phyloP scores from a whole-genome alignment of 2,797 vertebrate genomes.

The Ciconia nigra region DNA sequence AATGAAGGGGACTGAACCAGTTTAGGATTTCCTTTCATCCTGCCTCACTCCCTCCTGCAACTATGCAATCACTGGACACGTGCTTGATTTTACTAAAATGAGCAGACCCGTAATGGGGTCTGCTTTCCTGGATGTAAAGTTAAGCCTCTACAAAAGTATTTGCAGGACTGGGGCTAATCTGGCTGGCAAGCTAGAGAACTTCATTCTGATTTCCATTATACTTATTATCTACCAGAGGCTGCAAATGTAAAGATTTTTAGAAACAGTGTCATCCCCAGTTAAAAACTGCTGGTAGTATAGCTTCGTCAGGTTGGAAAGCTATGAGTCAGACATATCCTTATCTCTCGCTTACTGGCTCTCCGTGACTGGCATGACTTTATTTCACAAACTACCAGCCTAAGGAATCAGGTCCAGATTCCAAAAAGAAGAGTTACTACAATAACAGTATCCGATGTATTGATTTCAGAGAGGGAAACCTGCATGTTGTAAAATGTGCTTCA shows the following conservation, averaged over 20 bases:
- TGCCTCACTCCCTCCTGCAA: background rate
- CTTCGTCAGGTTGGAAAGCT: background rate
- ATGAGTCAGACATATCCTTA: background rate
- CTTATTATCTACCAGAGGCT: background rate
- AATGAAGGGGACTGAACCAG: background rate
- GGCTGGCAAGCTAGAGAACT: background rate
- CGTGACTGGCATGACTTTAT: background rate
- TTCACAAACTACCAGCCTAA: background rate
- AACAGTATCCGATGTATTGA: background rate
- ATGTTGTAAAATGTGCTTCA: background rate
- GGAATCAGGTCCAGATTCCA: background rate
- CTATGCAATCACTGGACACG: background rate
- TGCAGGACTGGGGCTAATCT: background rate
- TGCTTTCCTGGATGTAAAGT: background rate
- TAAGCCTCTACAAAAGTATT: background rate
- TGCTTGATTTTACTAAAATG: background rate
- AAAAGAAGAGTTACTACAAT: background rate
- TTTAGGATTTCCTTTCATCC: constrained; percentile 13
- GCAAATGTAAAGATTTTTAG: background rate
- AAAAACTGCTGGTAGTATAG: background rate
- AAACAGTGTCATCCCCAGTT: background rate
- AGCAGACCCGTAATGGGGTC: background rate
- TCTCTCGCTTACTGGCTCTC: background rate
- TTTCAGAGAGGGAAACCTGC: background rate
- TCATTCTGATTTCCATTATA: background rate